A percentile compares a stretch with the other conserved stretches of the same genome.
Evolutionary conservation across 2,888 invertebrate species (phyloP).

Genomic region (Lottia scabra): DNA sequence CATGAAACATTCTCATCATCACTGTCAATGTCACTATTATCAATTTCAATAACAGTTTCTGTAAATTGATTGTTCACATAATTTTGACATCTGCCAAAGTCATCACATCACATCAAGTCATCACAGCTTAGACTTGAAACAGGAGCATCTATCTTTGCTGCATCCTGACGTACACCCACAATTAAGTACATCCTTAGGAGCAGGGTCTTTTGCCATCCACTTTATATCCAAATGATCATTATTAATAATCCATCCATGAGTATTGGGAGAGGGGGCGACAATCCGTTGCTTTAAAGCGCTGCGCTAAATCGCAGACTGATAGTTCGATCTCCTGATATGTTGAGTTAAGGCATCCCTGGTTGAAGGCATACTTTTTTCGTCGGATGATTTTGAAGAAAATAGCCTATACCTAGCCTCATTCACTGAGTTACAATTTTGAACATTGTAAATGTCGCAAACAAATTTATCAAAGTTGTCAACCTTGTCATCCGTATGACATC

Average conservation of each 20-base stretch:
- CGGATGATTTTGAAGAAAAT: neutral
- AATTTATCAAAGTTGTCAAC: too few relatives aligned
- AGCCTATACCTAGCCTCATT: neutral
- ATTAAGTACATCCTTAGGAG: neutral
- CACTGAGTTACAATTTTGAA: neutral
- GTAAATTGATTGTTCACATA: too few relatives aligned
- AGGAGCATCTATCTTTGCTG: too few relatives aligned
- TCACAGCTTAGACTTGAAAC: too few relatives aligned
- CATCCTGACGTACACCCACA: too few relatives aligned
- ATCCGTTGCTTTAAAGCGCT: neutral
- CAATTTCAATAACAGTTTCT: too few relatives aligned
- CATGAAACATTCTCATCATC: too few relatives aligned
- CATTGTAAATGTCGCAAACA: neutral
- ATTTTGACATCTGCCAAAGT: too few relatives aligned
- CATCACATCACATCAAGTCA: too few relatives aligned
- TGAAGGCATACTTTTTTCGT: neutral
- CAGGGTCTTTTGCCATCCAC: neutral
- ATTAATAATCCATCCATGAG: neutral
- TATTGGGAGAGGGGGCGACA: neutral
- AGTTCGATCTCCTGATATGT: neutral
- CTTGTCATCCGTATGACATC: too few relatives aligned
- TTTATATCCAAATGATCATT: neutral
- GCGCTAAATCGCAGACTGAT: neutral
- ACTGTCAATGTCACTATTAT: too few relatives aligned
- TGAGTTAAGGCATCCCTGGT: neutral